phyloP scores from a whole-genome alignment of 2,113 vertebrate genomes.

The Ahaetulla prasina region DNA sequence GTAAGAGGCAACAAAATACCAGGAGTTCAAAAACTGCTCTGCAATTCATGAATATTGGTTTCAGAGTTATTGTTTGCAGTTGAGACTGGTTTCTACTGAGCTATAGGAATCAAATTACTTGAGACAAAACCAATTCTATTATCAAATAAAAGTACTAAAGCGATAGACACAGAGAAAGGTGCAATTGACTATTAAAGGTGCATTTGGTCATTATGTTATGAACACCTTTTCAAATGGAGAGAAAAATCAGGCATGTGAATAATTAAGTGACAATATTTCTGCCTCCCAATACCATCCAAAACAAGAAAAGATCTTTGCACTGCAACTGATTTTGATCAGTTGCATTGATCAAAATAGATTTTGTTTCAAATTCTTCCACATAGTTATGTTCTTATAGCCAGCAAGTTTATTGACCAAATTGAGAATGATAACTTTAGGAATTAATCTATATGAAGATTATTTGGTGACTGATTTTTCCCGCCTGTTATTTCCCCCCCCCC shows the following conservation, averaged over 20 bases:
- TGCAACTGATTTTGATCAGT: neutral
- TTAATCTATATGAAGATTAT: conserved; percentile 12
- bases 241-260: neutral
- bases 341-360: conserved; percentile 7
- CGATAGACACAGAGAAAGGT: neutral
- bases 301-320: fast-evolving
- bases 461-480: neutral
- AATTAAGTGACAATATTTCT: neutral
- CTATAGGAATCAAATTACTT: neutral
- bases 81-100: neutral
- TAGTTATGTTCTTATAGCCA: neutral
- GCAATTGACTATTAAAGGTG: neutral
- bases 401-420: conserved; percentile 12
- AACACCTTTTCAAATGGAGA: neutral
- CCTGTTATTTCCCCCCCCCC: neutral
- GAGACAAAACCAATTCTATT: neutral
- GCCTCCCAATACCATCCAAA: neutral
- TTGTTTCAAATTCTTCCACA: neutral
- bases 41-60: neutral
- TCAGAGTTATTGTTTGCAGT: neutral
- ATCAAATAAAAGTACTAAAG: neutral
- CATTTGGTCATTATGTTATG: neutral
- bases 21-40: neutral
- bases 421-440: conserved; percentile 13
- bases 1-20: neutral